Evolutionary conservation across 53 echinoderm and acorn worm genomes (phyloP), one percentile per base, ranked within the genome.

Genomic region (Holothuria scabra): DNA sequence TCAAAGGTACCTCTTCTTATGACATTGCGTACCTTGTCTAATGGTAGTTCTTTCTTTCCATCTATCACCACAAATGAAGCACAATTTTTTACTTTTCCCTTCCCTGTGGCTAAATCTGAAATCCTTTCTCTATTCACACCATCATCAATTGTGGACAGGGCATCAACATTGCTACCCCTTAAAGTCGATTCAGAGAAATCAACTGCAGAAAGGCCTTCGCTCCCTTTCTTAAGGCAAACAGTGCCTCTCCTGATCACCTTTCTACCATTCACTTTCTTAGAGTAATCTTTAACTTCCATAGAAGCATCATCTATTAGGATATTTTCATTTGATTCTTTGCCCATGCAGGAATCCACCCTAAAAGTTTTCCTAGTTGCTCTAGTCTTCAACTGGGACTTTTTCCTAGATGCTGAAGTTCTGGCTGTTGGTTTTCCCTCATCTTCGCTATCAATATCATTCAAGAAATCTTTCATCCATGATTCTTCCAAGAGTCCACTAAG

Each of bases 381-480:
- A 12, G 26, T 64, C 28, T 28, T 64, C n/a, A 26, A 25, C 30
- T 21, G 64, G 14, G 64, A 64, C 26, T 64, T 64, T 30, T 30
- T 64, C 12, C 64, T 64, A 10, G 26, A 26, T 28, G 1, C 64
- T n/a, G n/a, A n/a, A 28, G 57, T 78, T 18, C 19, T 57, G 16
- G 31, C 52, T 59, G n/a, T 32, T 19, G 10, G 0, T 57, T 79
- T 12, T 8, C 8, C 63, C 23, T 79, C 49, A 57, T 64, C 49
- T 35, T 81, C 65, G 22, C 41, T 35, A 21, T 81, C 65, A 25
- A 81, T 81, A 24, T 81, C 82, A 34, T 81, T 81, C 38, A 81
- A 60, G 64, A 81, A 81, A 28, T 81, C 82, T 29, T 81, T 81
- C 82, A 81, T 64, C 44, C 62, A 81, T 0, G 38, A 63, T 48